Percentiles rank a stretch among this genome's conserved stretches.
Conservation (phyloP, 2,797 vertebrate genomes). For the Morelia viridis region DNA sequence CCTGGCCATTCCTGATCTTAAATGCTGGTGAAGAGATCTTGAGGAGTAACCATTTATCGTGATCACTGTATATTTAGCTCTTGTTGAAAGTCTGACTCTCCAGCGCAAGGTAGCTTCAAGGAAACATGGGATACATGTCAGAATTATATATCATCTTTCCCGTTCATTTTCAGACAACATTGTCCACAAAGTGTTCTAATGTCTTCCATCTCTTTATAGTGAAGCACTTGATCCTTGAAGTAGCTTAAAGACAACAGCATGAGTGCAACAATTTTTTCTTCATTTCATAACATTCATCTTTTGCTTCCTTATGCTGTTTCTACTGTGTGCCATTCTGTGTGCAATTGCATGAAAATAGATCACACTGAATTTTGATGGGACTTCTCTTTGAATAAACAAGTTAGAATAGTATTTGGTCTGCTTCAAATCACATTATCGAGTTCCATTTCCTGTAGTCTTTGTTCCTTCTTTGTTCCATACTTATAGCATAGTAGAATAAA, state of each 20-base stretch:
- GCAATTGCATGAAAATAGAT: background rate
- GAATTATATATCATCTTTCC: background rate
- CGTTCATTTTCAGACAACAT: background rate
- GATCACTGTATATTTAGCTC: background rate
- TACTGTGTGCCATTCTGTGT: background rate
- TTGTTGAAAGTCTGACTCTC: background rate
- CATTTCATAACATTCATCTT: conserved; percentile 3
- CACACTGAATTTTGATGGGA: background rate
- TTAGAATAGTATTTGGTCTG: background rate
- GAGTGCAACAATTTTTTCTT: conserved; percentile 4
- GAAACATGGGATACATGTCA: background rate
- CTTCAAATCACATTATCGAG: conserved; percentile 40
- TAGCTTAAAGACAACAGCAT: background rate
- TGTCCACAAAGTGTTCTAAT: background rate
- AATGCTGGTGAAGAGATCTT: background rate
- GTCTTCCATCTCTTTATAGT: background rate
- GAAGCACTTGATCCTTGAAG: background rate
- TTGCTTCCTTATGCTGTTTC: background rate
- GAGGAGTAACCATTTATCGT: background rate
- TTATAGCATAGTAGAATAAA: background rate
- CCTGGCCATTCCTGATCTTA: background rate
- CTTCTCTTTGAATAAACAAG: background rate
- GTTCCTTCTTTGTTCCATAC: conserved; percentile 9
- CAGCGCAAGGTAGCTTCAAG: background rate
- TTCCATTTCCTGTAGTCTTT: background rate